A percentile compares a stretch with the other conserved stretches of the same genome.
Evolutionary conservation across 2,888 invertebrate genomes (phyloP).

Genomic region (Xanthia icteritia): DNA sequence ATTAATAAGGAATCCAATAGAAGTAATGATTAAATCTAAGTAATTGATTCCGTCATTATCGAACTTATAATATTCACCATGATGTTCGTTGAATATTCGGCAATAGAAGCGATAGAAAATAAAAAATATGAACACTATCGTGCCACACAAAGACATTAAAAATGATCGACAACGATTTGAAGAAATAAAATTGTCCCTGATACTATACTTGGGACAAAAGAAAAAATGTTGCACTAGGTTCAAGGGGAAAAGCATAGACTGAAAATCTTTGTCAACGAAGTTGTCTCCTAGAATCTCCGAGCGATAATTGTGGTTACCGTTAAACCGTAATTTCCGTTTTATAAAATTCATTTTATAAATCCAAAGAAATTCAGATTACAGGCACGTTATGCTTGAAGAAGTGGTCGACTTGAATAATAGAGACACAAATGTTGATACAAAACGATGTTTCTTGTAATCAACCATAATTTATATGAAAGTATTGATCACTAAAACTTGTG

Average conservation of each 20-base stretch:
- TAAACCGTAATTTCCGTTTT: neutral
- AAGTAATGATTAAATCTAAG: neutral
- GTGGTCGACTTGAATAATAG: neutral
- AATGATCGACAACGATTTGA: neutral
- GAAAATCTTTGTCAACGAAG: constrained; percentile 24
- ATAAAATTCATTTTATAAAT: neutral
- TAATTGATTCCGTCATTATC: neutral
- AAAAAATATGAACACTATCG: neutral
- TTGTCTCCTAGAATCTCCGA: neutral
- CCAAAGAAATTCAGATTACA: neutral
- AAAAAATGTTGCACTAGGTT: constrained; percentile 7
- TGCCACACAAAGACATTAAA: constrained; percentile 14
- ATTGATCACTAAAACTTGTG: neutral
- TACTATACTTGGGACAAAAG: constrained; percentile 19
- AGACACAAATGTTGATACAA: neutral
- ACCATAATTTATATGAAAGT: too few relatives aligned
- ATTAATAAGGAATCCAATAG: neutral
- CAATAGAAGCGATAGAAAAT: neutral
- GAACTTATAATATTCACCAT: neutral
- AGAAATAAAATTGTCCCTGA: constrained; percentile 9
- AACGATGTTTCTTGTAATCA: neutral
- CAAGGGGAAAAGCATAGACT: constrained; percentile 24
- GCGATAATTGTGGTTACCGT: too few relatives aligned
- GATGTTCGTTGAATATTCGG: neutral
- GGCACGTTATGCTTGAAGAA: neutral